Percentiles rank a stretch among this genome's conserved stretches.
These are phyloP conservation scores for Pygoscelis antarcticus DNA, from an alignment of 2,113 vertebrate species.

Conservation along the genomic window DNA sequence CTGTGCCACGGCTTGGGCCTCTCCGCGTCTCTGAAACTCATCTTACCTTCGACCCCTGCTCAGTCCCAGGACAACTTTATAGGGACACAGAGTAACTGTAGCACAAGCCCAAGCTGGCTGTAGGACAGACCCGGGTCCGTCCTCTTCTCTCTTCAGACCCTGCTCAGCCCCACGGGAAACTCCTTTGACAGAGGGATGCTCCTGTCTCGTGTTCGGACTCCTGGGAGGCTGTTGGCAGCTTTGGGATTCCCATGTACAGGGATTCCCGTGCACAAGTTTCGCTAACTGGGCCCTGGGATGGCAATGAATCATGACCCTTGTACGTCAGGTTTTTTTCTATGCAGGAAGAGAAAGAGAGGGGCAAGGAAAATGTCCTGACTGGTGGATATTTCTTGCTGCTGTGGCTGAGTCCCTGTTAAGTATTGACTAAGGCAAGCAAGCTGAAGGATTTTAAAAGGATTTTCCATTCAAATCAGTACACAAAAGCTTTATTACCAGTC, in stretches of 20 bases:
- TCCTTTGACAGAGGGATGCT: neutral
- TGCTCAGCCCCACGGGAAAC: neutral
- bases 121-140: neutral
- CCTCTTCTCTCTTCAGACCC: neutral
- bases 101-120: neutral
- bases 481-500: conserved; percentile 30
- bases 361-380: neutral
- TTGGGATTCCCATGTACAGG: neutral
- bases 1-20: neutral
- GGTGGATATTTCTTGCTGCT: conserved; percentile 12
- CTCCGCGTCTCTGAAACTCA: neutral
- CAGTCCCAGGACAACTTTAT: neutral
- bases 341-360: neutral
- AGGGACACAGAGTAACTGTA: neutral
- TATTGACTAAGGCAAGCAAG: conserved; percentile 14
- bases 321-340: neutral
- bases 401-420: neutral
- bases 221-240: neutral
- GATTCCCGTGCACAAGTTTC: neutral
- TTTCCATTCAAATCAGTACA: conserved; percentile 46
- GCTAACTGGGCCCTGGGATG: neutral
- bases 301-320: neutral
- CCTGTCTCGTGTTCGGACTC: neutral
- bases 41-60: neutral
- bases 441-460: conserved; percentile 33